Evolutionary conservation across 2,113 vertebrate genomes (phyloP), one percentile per base, ranked within the genome.

Genomic region (Cyanistes caeruleus): DNA sequence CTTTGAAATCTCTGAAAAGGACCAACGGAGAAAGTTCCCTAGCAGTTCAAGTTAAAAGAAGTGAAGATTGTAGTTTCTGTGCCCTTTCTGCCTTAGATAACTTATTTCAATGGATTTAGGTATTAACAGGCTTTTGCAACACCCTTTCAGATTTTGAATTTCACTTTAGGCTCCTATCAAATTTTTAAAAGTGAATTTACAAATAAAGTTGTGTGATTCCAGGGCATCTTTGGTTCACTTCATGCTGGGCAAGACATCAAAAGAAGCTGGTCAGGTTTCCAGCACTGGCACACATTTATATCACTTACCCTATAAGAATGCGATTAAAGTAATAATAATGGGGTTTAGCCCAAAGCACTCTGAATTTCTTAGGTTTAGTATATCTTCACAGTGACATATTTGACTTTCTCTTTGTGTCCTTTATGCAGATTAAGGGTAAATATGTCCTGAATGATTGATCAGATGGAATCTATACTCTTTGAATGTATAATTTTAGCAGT

Each of bases 401-500:
- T 73, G 85, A 64, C 91, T 93, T 96, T 95, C 87, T 97, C 64
- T 86, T 96, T 92, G 72, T 51, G 91, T 90, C 44, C 68, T 83
- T 83, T 89, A 80, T 80, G 72, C 55, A 88, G 63, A 96, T 91
- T 94, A 96, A 96, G 56, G 52, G 70, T 94, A 97, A 96, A 97
- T 49, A 83, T 22, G 41, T 95, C 92, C 83, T 81, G 83, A 93
- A 82, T 78, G 94, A 94, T 77, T 84, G 67, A 78, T 94, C 76
- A 58, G 70, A n/a, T 88, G 53, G 16, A 65, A 60, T 83, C 51
- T 73, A 4, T 63, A n/a, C 25, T 78, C 62, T 77, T 19, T 53
- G 37, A 82, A 69, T 64, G 22, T 53, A 7, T 64, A 31, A 68
- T 79, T 82, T 82, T 73, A 82, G 68, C 75, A 89, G 23, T 46